Conservation (phyloP, 2,797 vertebrate species). For the Gallirallus australis region DNA sequence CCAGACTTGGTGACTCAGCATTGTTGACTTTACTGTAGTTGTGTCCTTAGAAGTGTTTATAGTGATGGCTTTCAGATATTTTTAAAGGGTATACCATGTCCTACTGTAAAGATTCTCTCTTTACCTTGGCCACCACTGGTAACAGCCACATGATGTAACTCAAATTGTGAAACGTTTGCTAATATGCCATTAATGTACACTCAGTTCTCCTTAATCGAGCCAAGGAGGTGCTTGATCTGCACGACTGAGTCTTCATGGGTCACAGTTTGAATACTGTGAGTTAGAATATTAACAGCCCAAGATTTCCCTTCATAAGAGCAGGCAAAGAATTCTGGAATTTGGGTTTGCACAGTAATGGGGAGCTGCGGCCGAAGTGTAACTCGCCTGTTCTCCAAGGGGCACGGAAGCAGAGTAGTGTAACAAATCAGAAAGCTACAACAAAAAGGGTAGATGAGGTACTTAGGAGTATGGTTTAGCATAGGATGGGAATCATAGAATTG, state of each 20-base stretch:
- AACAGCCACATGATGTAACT: background rate
- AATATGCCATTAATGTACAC: background rate
- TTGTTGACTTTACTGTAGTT: background rate
- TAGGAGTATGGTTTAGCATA: too few species aligned
- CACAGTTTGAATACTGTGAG: background rate
- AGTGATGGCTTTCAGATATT: background rate
- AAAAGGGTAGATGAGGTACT: too few species aligned
- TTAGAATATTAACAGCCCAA: constrained; percentile 32
- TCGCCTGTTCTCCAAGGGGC: background rate
- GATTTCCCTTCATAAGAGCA: background rate
- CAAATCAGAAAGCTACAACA: background rate
- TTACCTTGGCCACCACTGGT: background rate
- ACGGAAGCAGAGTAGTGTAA: background rate
- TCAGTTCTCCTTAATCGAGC: background rate
- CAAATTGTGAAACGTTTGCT: background rate
- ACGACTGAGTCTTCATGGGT: background rate
- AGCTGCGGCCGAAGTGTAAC: background rate
- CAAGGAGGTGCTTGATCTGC: background rate
- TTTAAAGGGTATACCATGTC: background rate
- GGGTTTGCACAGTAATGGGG: background rate
- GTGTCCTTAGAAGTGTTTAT: background rate
- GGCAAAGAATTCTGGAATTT: background rate
- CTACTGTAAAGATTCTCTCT: background rate
- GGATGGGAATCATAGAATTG: too few species aligned
- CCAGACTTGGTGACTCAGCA: background rate